phyloP scores from a whole-genome alignment of 2,888 invertebrate species.

The Platycheirus rosarum region DNA sequence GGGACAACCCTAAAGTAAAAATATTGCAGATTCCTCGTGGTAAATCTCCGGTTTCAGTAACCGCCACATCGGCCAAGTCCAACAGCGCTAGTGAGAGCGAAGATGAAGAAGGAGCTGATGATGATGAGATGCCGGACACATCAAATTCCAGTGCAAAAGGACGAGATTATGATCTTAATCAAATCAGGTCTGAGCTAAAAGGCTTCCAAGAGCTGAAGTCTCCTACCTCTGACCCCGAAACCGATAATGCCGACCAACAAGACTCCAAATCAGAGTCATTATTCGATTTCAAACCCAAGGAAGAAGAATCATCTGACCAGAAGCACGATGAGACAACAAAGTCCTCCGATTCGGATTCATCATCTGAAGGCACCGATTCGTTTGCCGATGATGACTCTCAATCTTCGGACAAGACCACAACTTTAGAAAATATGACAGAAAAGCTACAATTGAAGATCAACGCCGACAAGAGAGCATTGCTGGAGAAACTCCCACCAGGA shows the following conservation, averaged over 20 bases:
- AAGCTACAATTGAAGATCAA: slow-evolving; percentile 78
- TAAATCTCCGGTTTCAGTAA: slow-evolving; percentile 69
- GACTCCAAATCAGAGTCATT: slow-evolving; percentile 45
- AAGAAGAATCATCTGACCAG: slow-evolving; percentile 75
- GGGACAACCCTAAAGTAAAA: slow-evolving; percentile 75
- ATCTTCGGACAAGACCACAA: slow-evolving; percentile 80
- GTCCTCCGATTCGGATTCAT: slow-evolving; percentile 80
- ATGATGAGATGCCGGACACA: slow-evolving; percentile 62
- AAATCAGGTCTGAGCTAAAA: slow-evolving; percentile 92
- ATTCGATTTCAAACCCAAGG: slow-evolving; percentile 75
- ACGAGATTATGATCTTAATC: slow-evolving; percentile 92
- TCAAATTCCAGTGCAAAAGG: slow-evolving; percentile 83
- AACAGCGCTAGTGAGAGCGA: slow-evolving; percentile 85
- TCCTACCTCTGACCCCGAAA: slow-evolving; percentile 83
- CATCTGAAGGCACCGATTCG: slow-evolving; percentile 81
- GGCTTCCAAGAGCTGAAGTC: slow-evolving; percentile 87
- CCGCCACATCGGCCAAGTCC: slow-evolving; percentile 76
- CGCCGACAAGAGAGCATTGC: slow-evolving; percentile 77
- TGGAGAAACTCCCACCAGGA: slow-evolving; percentile 75
- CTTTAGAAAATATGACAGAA: slow-evolving; percentile 79
- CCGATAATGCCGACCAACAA: slow-evolving; percentile 74
- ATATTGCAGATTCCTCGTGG: slow-evolving; percentile 54
- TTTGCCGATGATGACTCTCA: slow-evolving; percentile 82
- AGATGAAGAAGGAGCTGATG: slow-evolving; percentile 79
- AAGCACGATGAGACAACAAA: slow-evolving; percentile 76